Evolutionary conservation across 2,113 vertebrate genomes (phyloP), one percentile per base, ranked within the genome.

Genomic region (Tragelaphus imberbis): DNA sequence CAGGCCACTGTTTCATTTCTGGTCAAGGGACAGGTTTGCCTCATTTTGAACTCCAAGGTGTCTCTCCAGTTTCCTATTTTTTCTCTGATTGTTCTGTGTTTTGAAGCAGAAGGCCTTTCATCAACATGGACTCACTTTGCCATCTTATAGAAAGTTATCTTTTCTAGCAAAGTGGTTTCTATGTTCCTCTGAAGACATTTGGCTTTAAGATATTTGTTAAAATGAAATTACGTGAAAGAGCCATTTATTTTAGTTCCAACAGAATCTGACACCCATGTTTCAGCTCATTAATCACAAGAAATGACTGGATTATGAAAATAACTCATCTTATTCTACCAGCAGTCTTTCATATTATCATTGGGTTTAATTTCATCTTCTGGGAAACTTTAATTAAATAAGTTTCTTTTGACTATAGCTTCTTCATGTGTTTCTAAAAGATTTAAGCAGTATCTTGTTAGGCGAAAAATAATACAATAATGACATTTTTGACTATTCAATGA

Each of bases 361-460:
- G 92, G 11, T 97, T 93, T 96, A 81, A 91, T 93, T 96, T 94
- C 47, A 58, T 58, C 91, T 97, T 93, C 47, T 89, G 28, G 53
- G 85, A 84, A 87, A 89, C 51, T 65, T 91, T 63, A 95, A 96
- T 94, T 88, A 94, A 61, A 6, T 63, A 91, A 15, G 36, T 91
- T 93, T 97, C n/a, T 88, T 82, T 80, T 91, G 68, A 53, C 56
- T 89, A 15, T 89, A 80, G 85, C 55, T 61, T 55, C 81, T 89
- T 88, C 80, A 6, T 61, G 9, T 65, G 56, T 89, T 90, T 81
- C 84, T 90, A 44, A 84, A 95, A 49, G 27, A 92, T 93, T 23
- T 65, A 12, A 44, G 44, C 17, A 40, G 8, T 86, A 21, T 93
- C 19, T 68, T 77, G 3, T 55, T 82, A 95, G 30, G 30, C 16